These are phyloP conservation scores for Holacanthus passer DNA, from an alignment of 2,113 vertebrate species.

Conservation along the genomic window DNA sequence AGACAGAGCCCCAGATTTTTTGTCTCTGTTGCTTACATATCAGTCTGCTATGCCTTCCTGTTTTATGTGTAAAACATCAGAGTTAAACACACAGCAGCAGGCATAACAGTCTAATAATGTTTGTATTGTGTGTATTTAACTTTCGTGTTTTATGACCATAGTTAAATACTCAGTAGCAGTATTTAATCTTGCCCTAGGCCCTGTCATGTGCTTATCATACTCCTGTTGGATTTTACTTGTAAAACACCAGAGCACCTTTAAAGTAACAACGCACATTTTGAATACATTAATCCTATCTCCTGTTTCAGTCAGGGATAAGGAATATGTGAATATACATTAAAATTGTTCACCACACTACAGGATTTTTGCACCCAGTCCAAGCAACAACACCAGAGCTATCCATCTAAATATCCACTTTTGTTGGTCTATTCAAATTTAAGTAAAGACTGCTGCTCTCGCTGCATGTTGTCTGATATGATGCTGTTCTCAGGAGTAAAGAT, in stretches of 20 bases:
- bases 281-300: no score
- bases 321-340: not conserved
- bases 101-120: not conserved
- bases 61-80: not conserved
- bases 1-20: no score
- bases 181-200: not conserved
- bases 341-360: not conserved
- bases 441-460: not conserved
- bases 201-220: not conserved
- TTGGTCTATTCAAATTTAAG: not conserved
- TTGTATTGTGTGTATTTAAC: not conserved
- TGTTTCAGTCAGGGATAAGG: no score
- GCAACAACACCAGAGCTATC: not conserved
- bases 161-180: not conserved
- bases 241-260: not conserved
- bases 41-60: not conserved
- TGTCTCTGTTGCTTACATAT: not conserved
- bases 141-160: not conserved
- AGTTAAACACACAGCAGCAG: not conserved
- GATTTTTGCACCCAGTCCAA: not conserved
- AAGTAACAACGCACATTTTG: not conserved
- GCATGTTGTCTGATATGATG: not conserved
- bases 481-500: constrained; percentile 92
- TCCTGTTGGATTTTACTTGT: not conserved
- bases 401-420: not conserved